These are phyloP conservation scores for Fulmarus glacialis DNA, from an alignment of 2,113 vertebrate genomes.

Conservation along the genomic window DNA sequence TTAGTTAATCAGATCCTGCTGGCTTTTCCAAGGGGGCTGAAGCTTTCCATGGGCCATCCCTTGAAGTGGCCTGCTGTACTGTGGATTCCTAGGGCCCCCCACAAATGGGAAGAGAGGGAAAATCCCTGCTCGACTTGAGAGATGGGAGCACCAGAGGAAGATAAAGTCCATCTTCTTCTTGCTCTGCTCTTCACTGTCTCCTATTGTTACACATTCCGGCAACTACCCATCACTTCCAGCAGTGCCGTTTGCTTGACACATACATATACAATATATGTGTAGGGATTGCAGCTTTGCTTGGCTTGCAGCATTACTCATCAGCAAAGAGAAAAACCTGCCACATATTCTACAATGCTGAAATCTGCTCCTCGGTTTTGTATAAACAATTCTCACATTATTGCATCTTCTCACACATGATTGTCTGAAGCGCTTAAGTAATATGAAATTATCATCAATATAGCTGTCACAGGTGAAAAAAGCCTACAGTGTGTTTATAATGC, in stretches of 20 bases:
- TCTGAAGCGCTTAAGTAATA: slow-evolving; percentile 62
- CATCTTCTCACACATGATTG: slow-evolving; percentile 50
- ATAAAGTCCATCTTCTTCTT: not conserved
- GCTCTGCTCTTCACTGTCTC: not conserved
- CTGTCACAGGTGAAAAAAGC: slow-evolving; percentile 55
- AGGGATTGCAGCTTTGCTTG: slow-evolving; percentile 55
- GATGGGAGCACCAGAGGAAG: not conserved
- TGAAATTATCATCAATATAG: slow-evolving; percentile 48
- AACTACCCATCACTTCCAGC: not conserved
- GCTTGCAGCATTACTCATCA: slow-evolving; percentile 40
- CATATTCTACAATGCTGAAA: slow-evolving; percentile 40
- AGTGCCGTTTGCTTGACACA: slow-evolving; percentile 34
- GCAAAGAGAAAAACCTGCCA: slow-evolving; percentile 10
- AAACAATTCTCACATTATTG: slow-evolving; percentile 67
- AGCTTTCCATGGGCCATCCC: not conserved
- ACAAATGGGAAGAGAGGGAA: not conserved
- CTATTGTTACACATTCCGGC: slow-evolving; percentile 4
- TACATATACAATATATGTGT: not conserved
- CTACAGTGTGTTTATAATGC: slow-evolving; percentile 12
- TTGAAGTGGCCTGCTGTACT: not conserved
- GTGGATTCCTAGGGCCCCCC: not conserved
- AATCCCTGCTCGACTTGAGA: not conserved
- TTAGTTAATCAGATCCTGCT: not conserved
- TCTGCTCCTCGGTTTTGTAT: slow-evolving; percentile 35
- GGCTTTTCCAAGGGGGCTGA: not conserved